phyloP scores from a whole-genome alignment of 2,113 vertebrate species.

The chimpanzee (Pan troglodytes) region NHGRI_mPanTro3-v2.1_pri NC_072415.2:85399001-85399500 shows the following conservation, averaged over 20 bases:
- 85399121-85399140: constrained; percentile 46
- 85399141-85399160: neutral
- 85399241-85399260: neutral
- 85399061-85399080: rapidly evolving
- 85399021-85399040: neutral
- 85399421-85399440: no score
- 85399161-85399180: neutral
- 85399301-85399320: neutral
- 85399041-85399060: neutral
- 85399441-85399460: no score
- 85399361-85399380: neutral
- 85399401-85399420: neutral
- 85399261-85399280: constrained; percentile 46
- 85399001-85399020: neutral
- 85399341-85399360: neutral
- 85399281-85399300: neutral
- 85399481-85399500: no score
- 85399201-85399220: neutral
- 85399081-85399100: constrained; percentile 23
- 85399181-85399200: neutral
- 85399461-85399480: no score
- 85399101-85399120: constrained; percentile 1
- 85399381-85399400: neutral
- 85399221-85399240: neutral
- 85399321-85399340: neutral